Base-by-base conservation (phyloP, 2,888 invertebrate species). In the Drosophila robusta region DNA sequence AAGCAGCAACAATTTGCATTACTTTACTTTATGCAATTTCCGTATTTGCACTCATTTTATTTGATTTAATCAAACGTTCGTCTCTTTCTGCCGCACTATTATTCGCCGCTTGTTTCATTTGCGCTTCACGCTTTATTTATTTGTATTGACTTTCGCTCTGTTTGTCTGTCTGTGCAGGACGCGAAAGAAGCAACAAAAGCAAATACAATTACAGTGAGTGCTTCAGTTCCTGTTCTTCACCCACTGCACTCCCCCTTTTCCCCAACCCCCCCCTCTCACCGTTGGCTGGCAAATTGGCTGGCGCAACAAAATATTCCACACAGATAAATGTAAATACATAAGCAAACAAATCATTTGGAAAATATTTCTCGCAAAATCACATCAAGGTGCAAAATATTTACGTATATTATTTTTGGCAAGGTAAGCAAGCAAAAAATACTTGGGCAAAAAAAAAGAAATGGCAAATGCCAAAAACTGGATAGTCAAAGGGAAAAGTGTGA, bases 301-400 rank as follows among this genome's bases (percentile, higher is more conserved):
- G 60, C 73, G 62, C 55, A 73, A 77, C 66, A 56, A 70, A 73
- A 73, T 70, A 57, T 78, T 78, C 72, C 57, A 67, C 68, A 78
- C 78, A 80, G 86, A 86, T 83, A 86, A 83, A 83, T 78, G 86
- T 78, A 83, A 86, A 86, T 82, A 83, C 80, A 69, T 75, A 76
- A 86, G 80, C 83, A 86, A 86, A 83, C 83, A 83, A 83, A 83
- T 83, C 83, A 83, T 83, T 83, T 83, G 83, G 78, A 83, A 79
- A 83, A 83, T 78, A 80, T 83, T 83, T 80, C 80, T 74, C 46
- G 58, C 82, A 82, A 79, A 82, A 82, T 86, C 80, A 78, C 83
- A 86, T 86, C 78, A 78, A 82, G 86, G 83, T 86, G 86, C 67
- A 74, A 83, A 83, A 83, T 82, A 82, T 83, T 85, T 78, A 82